phyloP scores from a whole-genome alignment of 2,113 vertebrate species.

The Cyrtonyx montezumae region DNA sequence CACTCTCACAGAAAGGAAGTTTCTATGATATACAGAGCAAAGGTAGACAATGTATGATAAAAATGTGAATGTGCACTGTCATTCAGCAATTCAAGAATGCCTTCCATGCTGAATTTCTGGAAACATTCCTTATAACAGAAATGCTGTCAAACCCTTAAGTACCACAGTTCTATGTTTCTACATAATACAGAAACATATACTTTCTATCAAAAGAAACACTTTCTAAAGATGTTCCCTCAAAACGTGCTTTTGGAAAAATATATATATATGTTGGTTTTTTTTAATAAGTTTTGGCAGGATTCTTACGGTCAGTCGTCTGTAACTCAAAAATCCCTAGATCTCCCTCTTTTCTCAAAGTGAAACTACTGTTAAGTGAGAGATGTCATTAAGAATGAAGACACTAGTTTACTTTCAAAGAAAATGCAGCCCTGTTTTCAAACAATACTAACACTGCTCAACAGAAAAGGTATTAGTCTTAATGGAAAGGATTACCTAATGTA shows the following conservation, averaged over 20 bases:
- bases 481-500: background rate
- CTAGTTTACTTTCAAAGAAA: background rate
- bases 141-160: background rate
- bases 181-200: background rate
- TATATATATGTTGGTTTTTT: no score
- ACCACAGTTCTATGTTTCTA: background rate
- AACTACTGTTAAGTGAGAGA: background rate
- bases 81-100: background rate
- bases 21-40: background rate
- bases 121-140: background rate
- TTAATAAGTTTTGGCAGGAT: background rate
- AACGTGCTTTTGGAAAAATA: background rate
- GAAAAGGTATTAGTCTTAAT: background rate
- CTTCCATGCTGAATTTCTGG: background rate
- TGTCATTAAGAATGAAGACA: background rate
- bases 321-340: background rate
- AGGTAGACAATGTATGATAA: background rate
- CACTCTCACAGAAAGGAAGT: background rate
- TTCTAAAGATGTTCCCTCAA: background rate
- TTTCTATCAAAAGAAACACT: background rate
- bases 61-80: background rate
- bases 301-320: background rate
- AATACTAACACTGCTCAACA: background rate
- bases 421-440: background rate
- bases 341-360: background rate